Evolutionary conservation across 2,113 vertebrate species (phyloP).

Genomic region (Carettochelys insculpta): DNA sequence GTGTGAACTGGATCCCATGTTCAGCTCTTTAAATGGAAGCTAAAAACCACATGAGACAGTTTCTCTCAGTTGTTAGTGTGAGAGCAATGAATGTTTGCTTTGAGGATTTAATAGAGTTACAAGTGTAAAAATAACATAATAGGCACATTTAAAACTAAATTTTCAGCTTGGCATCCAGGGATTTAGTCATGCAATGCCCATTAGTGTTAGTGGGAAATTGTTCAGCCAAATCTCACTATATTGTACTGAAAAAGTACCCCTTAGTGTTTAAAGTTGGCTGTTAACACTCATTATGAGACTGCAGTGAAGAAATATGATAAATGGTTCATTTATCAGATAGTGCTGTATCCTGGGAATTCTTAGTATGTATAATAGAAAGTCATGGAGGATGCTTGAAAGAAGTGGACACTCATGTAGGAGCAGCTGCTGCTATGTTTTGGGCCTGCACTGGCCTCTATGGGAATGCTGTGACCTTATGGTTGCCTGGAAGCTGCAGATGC

Average conservation of each 20-base stretch:
- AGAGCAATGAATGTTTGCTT: slow-evolving; percentile 54
- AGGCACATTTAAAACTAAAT: slow-evolving; percentile 40
- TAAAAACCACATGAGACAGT: slow-evolving; percentile 48
- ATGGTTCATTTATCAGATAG: not conserved
- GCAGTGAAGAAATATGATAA: not conserved
- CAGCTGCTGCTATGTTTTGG: not conserved
- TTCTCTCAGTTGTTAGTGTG: slow-evolving; percentile 50
- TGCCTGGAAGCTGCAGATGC: not conserved
- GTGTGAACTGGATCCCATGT: slow-evolving; percentile 47
- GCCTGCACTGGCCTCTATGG: not conserved
- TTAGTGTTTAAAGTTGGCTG: slow-evolving; percentile 52
- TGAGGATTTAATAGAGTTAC: slow-evolving; percentile 61
- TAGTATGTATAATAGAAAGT: not conserved
- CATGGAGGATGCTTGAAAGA: not conserved
- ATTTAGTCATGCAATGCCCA: slow-evolving; percentile 20
- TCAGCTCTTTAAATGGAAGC: slow-evolving; percentile 61
- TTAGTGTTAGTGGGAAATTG: slow-evolving; percentile 47
- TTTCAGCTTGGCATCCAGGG: slow-evolving; percentile 44
- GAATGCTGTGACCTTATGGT: not conserved
- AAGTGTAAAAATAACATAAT: slow-evolving; percentile 38
- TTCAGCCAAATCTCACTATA: slow-evolving; percentile 33
- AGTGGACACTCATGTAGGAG: not conserved
- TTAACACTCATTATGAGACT: slow-evolving; percentile 49
- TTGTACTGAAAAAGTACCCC: slow-evolving; percentile 5
- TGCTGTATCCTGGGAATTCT: not conserved